Conservation (phyloP, 2,113 vertebrate species). For the Oplegnathus fasciatus region DNA sequence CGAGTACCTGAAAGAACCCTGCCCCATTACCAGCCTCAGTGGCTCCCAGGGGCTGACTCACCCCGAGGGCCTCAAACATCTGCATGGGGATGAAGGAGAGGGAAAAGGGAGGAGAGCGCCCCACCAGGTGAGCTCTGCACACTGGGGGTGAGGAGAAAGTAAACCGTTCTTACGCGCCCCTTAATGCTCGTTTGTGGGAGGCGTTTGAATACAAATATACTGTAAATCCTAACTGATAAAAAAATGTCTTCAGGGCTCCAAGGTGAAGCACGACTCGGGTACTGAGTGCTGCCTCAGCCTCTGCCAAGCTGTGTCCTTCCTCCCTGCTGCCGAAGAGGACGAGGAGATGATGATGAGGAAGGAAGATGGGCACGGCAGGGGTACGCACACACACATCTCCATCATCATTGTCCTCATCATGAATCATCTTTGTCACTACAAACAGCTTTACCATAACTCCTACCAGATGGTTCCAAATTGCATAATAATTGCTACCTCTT, state of each 20-base stretch:
- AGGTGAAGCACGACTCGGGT: conserved; percentile 70
- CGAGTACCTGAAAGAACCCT: conserved; percentile 75
- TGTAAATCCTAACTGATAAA: background rate
- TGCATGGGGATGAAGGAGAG: conserved; percentile 46
- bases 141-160: background rate
- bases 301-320: conserved; percentile 84
- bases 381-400: conserved; percentile 46
- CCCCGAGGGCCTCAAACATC: conserved; percentile 49
- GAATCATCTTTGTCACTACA: conserved; percentile 9
- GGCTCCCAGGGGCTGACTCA: conserved; percentile 60
- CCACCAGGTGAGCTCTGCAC: conserved; percentile 53
- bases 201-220: background rate
- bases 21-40: conserved; percentile 74
- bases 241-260: conserved; percentile 35
- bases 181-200: background rate
- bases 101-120: conserved; percentile 50
- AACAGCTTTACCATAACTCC: background rate
- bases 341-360: conserved; percentile 83
- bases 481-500: background rate
- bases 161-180: background rate
- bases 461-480: conserved; percentile 46
- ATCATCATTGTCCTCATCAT: background rate
- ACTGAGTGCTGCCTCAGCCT: conserved; percentile 84
- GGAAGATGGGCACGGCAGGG: conserved; percentile 65
- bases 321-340: conserved; percentile 81